These are phyloP conservation scores for Volucella bombylans DNA, from an alignment of 2,888 invertebrate species.

Conservation along the genomic window DNA sequence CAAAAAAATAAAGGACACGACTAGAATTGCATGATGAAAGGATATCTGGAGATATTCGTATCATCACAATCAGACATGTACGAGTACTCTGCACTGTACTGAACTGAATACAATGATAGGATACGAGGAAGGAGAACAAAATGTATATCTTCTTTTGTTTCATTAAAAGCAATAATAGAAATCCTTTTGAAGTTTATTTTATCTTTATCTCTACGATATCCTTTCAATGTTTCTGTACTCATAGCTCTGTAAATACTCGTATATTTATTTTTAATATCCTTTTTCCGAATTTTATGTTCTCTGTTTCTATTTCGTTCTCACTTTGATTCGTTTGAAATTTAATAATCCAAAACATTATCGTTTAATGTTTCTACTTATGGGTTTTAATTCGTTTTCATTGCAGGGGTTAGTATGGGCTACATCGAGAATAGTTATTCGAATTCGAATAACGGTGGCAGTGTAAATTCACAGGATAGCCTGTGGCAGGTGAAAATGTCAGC, in stretches of 20 bases:
- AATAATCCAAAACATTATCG: background rate
- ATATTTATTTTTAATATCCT: conserved; percentile 18
- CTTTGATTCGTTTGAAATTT: conserved; percentile 1
- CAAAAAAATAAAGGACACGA: background rate
- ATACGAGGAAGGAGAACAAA: background rate
- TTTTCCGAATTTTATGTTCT: background rate
- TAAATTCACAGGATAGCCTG: conserved; percentile 95
- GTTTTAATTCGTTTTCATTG: conserved; percentile 67
- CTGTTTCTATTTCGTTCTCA: background rate
- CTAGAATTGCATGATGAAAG: background rate
- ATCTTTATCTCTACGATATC: background rate
- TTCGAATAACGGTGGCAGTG: conserved; percentile 96
- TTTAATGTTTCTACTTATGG: conserved; percentile 7
- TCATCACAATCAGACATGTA: no score
- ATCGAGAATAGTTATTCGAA: conserved; percentile 96
- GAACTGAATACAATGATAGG: no score
- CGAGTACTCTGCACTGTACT: no score
- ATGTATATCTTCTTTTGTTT: background rate
- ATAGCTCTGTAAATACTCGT: background rate
- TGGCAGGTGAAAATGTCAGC: conserved; percentile 97
- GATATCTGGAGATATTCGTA: no score
- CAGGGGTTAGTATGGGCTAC: conserved; percentile 94
- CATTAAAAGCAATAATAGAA: background rate
- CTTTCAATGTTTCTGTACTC: background rate
- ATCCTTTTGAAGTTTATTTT: conserved; percentile 21